phyloP scores from a whole-genome alignment of 2,888 invertebrate genomes.

The Hypomecis atomaria region DNA sequence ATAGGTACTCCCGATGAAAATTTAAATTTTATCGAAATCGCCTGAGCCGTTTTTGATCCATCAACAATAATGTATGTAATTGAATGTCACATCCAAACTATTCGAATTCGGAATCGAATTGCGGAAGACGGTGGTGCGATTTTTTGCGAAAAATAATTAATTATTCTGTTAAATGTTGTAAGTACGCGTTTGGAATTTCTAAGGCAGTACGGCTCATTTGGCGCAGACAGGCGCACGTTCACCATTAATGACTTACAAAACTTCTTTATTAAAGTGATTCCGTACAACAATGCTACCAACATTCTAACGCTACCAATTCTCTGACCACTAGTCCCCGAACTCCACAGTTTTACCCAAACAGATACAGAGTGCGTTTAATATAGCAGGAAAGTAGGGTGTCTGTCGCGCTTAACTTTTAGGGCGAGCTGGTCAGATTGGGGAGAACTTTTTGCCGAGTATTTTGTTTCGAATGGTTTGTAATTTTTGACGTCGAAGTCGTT shows the following conservation, averaged over 20 bases:
- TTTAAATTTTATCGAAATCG: too few relatives aligned
- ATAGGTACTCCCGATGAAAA: too few relatives aligned
- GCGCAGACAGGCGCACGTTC: too few relatives aligned
- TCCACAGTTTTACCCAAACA: conserved; percentile 29
- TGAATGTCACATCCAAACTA: too few relatives aligned
- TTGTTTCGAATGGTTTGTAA: conserved; percentile 40
- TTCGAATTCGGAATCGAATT: too few relatives aligned
- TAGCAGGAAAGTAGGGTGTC: conserved; percentile 35
- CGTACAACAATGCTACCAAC: background rate
- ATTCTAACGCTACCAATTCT: conserved; percentile 12
- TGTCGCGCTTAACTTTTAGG: conserved; percentile 42
- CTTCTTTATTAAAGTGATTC: conserved; percentile 4
- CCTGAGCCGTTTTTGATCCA: too few relatives aligned
- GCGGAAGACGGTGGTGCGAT: too few relatives aligned
- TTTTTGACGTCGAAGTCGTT: conserved; percentile 26
- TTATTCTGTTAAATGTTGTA: too few relatives aligned
- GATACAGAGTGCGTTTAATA: conserved; percentile 36
- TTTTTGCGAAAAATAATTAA: too few relatives aligned
- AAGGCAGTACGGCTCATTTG: too few relatives aligned
- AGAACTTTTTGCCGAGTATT: conserved; percentile 36
- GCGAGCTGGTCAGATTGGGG: conserved; percentile 41
- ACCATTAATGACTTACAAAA: background rate
- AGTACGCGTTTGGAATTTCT: too few relatives aligned
- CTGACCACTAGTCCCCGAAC: conserved; percentile 10
- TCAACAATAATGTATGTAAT: too few relatives aligned